Evolutionary conservation across 2,113 vertebrate species (phyloP), one percentile per base, ranked within the genome.

Genomic region (Saccopteryx bilineata): DNA sequence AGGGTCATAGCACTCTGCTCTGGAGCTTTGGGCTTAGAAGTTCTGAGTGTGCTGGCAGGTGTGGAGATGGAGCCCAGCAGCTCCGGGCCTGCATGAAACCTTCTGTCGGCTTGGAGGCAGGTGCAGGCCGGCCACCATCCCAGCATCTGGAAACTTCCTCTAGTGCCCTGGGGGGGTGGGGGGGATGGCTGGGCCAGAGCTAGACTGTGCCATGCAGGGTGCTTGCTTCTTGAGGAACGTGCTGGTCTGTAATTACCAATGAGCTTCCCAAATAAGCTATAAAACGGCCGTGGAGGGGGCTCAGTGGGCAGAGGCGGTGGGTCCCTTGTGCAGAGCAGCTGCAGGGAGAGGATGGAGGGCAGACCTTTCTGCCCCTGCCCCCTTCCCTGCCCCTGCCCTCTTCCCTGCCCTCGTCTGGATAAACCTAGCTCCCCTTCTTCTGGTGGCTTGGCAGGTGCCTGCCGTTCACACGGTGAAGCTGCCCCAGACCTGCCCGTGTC

Each of bases 231-330:
- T 60, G 84, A 86, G 92, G 92, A 95, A 88, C 68, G 90, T n/a
- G 24, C 80, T 52, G 79, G 46, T 31, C 92, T 26, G 1, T 71
- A 75, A 81, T 90, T 96, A 69, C 1, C 0, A 76, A 96, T 39
- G 69, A 71, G 86, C 52, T 90, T 31, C 48, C 72, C 90, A 96
- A 83, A 96, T 93, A 97, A 96, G 97, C 90, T 61, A 17, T 50
- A 33, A 17, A 61, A 63, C 0, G 1, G n/a, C n/a, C 9, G 1
- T 3, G 15, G 48, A 33, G 71, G 23, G 46, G 74, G 54, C 48
- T 91, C 7, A 0, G 52, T 12, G 75, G 11, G 8, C 68, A 19
- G 15, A 33, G 31, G 31, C 2, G 0, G 10, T 33, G 28, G 26
- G 5, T 58, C 31, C 48, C 24, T 65, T 31, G 28, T 8, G n/a